phyloP scores from a whole-genome alignment of 2,888 invertebrate species.

The Polylopha cassiicola region DNA sequence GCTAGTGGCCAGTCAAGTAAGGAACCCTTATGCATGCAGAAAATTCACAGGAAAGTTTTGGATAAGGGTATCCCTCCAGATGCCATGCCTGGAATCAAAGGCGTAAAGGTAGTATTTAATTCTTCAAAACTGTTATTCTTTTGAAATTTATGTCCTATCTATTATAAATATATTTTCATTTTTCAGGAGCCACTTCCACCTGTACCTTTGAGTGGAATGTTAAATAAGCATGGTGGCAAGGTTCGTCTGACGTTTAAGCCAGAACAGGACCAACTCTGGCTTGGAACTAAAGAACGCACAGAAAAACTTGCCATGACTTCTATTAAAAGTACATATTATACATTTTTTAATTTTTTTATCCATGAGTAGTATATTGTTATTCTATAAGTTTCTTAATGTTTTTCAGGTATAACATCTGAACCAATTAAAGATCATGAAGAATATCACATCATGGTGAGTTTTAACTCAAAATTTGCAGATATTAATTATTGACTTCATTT shows the following conservation, averaged over 20 bases:
- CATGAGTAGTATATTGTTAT: background rate
- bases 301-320: conserved; percentile 94
- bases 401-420: conserved; percentile 80
- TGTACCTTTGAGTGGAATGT: conserved; percentile 90
- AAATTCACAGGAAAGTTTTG: conserved; percentile 89
- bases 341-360: background rate
- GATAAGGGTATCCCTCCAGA: conserved; percentile 95
- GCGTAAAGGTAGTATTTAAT: conserved; percentile 78
- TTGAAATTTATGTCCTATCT: background rate
- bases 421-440: conserved; percentile 92
- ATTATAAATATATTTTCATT: conserved; percentile 13
- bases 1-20: conserved; percentile 76
- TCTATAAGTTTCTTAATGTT: too few species aligned
- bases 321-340: conserved; percentile 82
- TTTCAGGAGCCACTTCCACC: conserved; percentile 87
- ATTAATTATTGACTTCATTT: conserved; percentile 7
- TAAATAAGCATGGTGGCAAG: conserved; percentile 93
- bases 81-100: conserved; percentile 90
- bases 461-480: background rate
- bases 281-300: conserved; percentile 94
- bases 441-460: conserved; percentile 91
- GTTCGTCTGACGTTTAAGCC: conserved; percentile 94
- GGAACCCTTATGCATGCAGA: conserved; percentile 85
- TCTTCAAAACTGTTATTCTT: background rate
- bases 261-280: conserved; percentile 93